These are phyloP conservation scores for Diarsia mendica DNA, from an alignment of 2,888 invertebrate genomes.

Conservation along the genomic window DNA sequence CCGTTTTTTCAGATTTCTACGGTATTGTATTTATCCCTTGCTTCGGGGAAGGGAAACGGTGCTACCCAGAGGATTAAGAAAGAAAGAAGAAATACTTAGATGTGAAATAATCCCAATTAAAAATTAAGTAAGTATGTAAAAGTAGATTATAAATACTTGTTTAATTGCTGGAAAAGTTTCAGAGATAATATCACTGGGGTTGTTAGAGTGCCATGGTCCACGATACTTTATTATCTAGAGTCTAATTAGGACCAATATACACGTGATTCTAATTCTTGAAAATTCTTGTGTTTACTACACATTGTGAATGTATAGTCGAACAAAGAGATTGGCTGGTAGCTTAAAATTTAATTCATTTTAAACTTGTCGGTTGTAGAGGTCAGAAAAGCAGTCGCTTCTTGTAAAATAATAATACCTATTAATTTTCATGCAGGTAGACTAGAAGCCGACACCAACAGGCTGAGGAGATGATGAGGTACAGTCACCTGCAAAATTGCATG, in stretches of 20 bases:
- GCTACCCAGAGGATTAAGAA: too few relatives aligned
- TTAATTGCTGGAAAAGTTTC: conserved; percentile 26
- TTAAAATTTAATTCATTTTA: background rate
- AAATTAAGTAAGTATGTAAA: conserved; percentile 23
- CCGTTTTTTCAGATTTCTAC: too few relatives aligned
- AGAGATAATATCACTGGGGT: conserved; percentile 18
- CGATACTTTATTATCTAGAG: conserved; percentile 10
- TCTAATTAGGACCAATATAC: background rate
- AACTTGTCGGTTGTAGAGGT: background rate
- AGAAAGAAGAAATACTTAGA: too few relatives aligned
- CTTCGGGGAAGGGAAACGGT: too few relatives aligned
- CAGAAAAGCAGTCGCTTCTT: too few relatives aligned
- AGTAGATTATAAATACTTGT: conserved; percentile 1
- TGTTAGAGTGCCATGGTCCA: background rate
- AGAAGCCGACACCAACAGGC: too few relatives aligned
- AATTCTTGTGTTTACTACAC: background rate
- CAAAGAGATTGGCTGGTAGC: background rate
- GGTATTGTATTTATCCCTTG: too few relatives aligned
- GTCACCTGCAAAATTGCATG: too few relatives aligned
- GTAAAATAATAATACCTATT: too few relatives aligned
- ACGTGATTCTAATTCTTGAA: background rate
- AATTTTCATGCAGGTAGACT: too few relatives aligned
- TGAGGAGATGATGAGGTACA: too few relatives aligned
- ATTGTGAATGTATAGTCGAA: background rate
- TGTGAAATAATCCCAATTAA: background rate